Evolutionary conservation across 2,888 invertebrate species (phyloP), one percentile per base, ranked within the genome.

Genomic region (Amphiduros pacificus): DNA sequence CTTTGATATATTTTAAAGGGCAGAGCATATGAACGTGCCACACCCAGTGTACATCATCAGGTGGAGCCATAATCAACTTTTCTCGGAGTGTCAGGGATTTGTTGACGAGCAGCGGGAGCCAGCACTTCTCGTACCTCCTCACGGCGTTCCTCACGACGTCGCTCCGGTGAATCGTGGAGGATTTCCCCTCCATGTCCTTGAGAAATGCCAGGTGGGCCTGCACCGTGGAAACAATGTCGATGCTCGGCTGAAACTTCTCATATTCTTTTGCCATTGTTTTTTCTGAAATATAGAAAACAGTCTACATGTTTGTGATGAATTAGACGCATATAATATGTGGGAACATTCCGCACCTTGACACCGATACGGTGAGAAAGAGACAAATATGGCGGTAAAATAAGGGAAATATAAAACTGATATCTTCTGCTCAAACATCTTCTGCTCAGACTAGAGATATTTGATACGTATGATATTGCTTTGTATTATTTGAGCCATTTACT

Each of bases 91-190:
- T 22, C 52, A 73, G 22, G 14, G 78, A 80, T 58, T 81, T 81
- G n/a, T n/a, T n/a, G n/a, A n/a, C n/a, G n/a, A n/a, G n/a, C 63
- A 84, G 71, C n/a, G 84, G 85, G 40, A 85, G 73, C 85, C 85
- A 85, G 59, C 74, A 77, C 28, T 70, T 72, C 70, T 85, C 84
- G 70, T 84, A 58, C n/a, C 58, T 26, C 1, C 58, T 32, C 20
- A 51, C 27, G 58, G 58, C 58, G n/a, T 58, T 58, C 5, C 40
- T 31, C 11, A 51, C 17, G 27, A 58, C 36, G 40, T 36, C 11
- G 11, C 29, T 36, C 5, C n/a, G 20, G n/a, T 58, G 26, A 51
- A 49, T 32, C n/a, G 41, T 17, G n/a, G 1, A 6, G 11, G 32
- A 11, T 1, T 51, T 6, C 2, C 14, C 11, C 36, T 40, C 22